A percentile compares a stretch with the other conserved stretches of the same genome.
phyloP scores from a whole-genome alignment of 1,140 invertebrate species.

The Dendroctonus ponderosae region DNA sequence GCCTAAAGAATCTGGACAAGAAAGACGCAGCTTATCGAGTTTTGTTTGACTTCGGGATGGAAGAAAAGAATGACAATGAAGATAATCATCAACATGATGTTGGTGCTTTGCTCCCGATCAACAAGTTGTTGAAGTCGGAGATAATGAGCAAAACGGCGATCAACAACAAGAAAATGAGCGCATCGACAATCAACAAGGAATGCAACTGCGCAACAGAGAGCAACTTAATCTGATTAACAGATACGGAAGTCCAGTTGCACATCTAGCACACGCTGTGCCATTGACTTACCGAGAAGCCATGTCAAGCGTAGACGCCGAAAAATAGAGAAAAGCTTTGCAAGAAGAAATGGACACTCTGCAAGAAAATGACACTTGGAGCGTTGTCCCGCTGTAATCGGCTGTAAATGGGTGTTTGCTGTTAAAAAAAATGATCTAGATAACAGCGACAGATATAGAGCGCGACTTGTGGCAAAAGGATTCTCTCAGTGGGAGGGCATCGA shows the following conservation, averaged over 20 bases:
- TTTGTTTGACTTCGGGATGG: background rate
- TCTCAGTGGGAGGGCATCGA: conserved; percentile 48
- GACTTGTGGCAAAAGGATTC: conserved; percentile 50
- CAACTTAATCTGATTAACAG: background rate
- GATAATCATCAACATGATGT: background rate
- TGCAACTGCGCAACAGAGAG: background rate
- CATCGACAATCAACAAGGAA: background rate
- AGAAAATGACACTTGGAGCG: conserved; percentile 7
- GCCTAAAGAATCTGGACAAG: background rate
- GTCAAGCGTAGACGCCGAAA: background rate
- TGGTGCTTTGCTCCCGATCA: background rate
- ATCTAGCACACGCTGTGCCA: background rate
- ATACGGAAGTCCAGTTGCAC: background rate
- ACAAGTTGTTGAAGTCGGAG: background rate
- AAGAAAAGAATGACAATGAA: background rate
- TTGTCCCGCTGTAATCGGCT: background rate
- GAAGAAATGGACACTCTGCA: background rate
- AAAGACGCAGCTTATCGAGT: background rate
- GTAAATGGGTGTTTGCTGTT: conserved; percentile 30
- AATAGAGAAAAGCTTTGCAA: background rate
- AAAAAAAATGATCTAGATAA: conserved; percentile 20
- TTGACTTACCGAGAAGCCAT: background rate
- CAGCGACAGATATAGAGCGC: conserved; percentile 22
- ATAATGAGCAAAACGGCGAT: background rate
- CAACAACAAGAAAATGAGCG: background rate